phyloP scores from a whole-genome alignment of 2,113 vertebrate species.

The Melanerpes aurifrons region DNA sequence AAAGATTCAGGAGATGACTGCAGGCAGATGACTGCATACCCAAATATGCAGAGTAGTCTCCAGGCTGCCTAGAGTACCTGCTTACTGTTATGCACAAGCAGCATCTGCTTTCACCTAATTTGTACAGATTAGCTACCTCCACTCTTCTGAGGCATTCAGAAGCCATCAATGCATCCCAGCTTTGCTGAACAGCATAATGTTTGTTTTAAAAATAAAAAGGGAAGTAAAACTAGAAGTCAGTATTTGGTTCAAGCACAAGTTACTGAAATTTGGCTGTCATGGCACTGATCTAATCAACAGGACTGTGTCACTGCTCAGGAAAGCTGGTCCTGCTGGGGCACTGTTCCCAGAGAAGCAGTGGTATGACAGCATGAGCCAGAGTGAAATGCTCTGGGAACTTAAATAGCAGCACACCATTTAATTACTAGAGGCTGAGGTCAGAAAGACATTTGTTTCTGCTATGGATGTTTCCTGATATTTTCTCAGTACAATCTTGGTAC shows the following conservation, averaged over 20 bases:
- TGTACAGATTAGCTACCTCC: neutral
- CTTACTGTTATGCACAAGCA: neutral
- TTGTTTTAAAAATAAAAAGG: neutral
- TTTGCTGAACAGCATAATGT: neutral
- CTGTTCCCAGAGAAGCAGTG: neutral
- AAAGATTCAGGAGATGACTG: neutral
- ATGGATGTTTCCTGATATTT: neutral
- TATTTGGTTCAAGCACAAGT: neutral
- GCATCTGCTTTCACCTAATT: neutral
- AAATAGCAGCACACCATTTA: neutral
- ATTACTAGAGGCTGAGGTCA: neutral
- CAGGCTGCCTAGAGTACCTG: neutral
- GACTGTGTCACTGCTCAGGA: neutral
- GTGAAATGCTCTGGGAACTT: neutral
- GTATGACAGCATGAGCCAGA: neutral
- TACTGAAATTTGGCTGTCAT: neutral
- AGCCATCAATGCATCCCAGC: neutral
- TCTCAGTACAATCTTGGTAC: neutral
- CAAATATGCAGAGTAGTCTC: neutral
- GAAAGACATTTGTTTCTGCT: neutral
- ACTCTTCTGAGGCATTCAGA: neutral
- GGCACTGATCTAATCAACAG: fast-evolving
- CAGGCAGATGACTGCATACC: neutral
- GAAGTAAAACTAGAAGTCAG: neutral
- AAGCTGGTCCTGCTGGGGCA: neutral